Conservation (phyloP, 2,113 vertebrate species). For the Melanostigma gelatinosum region DNA sequence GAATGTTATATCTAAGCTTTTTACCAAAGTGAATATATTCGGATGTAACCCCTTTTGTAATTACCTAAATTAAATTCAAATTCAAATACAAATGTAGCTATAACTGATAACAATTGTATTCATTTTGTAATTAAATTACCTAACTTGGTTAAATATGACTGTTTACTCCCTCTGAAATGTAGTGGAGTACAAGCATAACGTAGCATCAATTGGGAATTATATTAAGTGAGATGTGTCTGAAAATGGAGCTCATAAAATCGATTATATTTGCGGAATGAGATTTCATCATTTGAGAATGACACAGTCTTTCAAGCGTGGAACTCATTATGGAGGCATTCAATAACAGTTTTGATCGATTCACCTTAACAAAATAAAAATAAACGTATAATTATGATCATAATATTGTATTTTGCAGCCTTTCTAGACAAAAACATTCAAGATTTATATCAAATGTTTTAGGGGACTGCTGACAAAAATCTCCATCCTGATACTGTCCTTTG, state of each 20-base stretch:
- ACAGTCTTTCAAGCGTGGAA: neutral
- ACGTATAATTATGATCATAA: neutral
- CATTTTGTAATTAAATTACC: neutral
- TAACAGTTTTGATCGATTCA: neutral
- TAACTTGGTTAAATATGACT: neutral
- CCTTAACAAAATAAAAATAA: neutral
- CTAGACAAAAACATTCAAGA: neutral
- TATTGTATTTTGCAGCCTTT: neutral
- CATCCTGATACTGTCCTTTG: neutral
- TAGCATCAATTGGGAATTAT: neutral
- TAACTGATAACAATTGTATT: neutral
- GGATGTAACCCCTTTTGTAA: neutral
- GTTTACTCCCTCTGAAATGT: neutral
- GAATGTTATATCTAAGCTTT: neutral
- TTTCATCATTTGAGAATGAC: neutral
- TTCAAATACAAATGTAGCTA: neutral
- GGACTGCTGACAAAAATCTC: neutral
- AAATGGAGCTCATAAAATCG: neutral
- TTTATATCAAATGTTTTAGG: neutral
- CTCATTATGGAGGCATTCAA: neutral
- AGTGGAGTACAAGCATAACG: neutral
- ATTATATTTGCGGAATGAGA: neutral
- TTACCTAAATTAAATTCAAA: neutral
- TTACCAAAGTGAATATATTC: neutral
- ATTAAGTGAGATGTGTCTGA: neutral